Evolutionary conservation across 2,888 invertebrate species (phyloP).

Genomic region (Apodemia mormo): DNA sequence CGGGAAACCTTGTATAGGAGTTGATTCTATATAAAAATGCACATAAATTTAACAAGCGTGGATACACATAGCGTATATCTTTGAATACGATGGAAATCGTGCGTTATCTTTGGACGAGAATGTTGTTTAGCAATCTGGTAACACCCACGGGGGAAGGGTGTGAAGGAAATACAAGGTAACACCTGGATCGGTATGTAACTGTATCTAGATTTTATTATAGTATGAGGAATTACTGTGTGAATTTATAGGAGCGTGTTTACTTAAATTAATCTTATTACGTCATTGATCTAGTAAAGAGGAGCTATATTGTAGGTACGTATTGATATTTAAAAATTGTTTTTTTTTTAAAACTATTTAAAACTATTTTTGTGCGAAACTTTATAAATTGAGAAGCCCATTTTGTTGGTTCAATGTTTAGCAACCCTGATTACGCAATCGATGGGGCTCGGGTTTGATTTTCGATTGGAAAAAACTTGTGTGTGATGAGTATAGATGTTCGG

Average conservation of each 20-base stretch:
- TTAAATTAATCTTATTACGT: background rate
- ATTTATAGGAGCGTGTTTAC: background rate
- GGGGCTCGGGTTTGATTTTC: too few species aligned
- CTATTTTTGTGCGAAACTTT: too few species aligned
- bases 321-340: too few species aligned
- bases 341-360: too few species aligned
- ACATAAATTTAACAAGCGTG: background rate
- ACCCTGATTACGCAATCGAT: too few species aligned
- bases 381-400: too few species aligned
- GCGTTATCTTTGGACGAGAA: background rate
- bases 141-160: conserved; percentile 7
- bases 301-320: too few species aligned
- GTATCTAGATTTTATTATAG: background rate
- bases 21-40: background rate
- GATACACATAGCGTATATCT: background rate
- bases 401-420: too few species aligned
- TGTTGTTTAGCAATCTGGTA: conserved; percentile 2
- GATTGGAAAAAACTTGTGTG: too few species aligned
- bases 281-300: background rate
- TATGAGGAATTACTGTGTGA: background rate
- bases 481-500: too few species aligned
- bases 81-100: conserved; percentile 1
- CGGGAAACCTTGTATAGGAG: background rate
- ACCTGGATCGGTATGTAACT: background rate
- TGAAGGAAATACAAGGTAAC: conserved; percentile 6